Evolutionary conservation across 2,113 vertebrate species (phyloP).

Genomic region (Anser brachyrhynchus): DNA sequence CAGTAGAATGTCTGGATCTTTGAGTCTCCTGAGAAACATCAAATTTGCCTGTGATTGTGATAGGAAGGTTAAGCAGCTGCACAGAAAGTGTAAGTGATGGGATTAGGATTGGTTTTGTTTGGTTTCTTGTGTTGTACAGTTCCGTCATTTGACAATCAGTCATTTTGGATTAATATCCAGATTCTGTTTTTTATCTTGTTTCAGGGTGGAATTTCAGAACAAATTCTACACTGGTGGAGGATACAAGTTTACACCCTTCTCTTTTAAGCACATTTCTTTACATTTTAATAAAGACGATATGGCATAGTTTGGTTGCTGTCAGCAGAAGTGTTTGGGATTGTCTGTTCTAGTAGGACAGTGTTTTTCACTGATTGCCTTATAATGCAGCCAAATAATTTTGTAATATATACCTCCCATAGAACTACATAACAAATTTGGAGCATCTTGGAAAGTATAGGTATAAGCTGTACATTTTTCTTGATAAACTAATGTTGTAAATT

Average conservation of each 20-base stretch:
- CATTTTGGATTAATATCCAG: not conserved
- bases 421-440: constrained; percentile 50
- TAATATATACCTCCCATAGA: constrained; percentile 68
- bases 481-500: constrained; percentile 58
- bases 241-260: constrained; percentile 93
- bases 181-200: not conserved
- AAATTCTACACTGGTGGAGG: constrained; percentile 94
- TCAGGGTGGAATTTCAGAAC: constrained; percentile 98
- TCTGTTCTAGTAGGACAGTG: constrained; percentile 50
- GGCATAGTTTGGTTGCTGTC: constrained; percentile 69
- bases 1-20: not conserved
- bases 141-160: not conserved
- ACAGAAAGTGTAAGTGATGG: not conserved
- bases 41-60: not conserved
- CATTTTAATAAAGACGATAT: constrained; percentile 82
- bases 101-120: not conserved
- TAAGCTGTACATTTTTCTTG: constrained; percentile 55
- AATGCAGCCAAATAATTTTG: constrained; percentile 78
- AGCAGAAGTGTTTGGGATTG: constrained; percentile 10
- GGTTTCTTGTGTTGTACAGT: not conserved
- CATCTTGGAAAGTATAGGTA: constrained; percentile 60
- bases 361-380: constrained; percentile 83
- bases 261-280: constrained; percentile 87
- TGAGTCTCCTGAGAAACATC: not conserved
- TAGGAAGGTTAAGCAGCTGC: not conserved